Percentiles rank a stretch among this genome's conserved stretches.
Evolutionary conservation across 2,797 vertebrate species (phyloP).

Genomic region (Gymnothorax reevesii): DNA sequence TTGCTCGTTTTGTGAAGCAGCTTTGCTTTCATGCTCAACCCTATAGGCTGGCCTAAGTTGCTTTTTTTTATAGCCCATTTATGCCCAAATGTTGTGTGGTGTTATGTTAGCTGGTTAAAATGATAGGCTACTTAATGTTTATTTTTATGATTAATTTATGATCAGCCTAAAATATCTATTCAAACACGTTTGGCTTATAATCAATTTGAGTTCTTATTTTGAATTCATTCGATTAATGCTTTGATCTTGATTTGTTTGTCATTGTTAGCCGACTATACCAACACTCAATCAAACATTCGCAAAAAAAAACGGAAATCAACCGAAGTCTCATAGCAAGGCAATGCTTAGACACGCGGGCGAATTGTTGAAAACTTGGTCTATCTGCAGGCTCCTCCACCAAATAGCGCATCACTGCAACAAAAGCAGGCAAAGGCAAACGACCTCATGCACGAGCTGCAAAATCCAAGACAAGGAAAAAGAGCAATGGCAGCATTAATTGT

Average conservation of each 20-base stretch:
- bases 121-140: neutral
- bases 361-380: neutral
- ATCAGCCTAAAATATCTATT: neutral
- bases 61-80: neutral
- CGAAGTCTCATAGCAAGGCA: neutral
- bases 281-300: neutral
- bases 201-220: neutral
- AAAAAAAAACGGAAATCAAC: neutral
- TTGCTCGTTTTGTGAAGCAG: conserved; percentile 41
- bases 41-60: conserved; percentile 10
- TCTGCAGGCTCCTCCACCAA: neutral
- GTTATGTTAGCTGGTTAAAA: conserved; percentile 18
- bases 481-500: neutral
- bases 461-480: neutral
- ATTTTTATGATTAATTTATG: conserved; percentile 2
- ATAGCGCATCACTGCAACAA: neutral
- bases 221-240: neutral
- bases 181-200: neutral
- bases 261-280: neutral
- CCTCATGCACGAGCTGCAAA: neutral
- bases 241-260: neutral
- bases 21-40: too few species aligned
- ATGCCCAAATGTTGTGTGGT: neutral
- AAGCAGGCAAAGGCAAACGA: neutral
- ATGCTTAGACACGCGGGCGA: neutral